phyloP scores from a whole-genome alignment of 2,113 vertebrate species.

The Triplophysa rosa region DNA sequence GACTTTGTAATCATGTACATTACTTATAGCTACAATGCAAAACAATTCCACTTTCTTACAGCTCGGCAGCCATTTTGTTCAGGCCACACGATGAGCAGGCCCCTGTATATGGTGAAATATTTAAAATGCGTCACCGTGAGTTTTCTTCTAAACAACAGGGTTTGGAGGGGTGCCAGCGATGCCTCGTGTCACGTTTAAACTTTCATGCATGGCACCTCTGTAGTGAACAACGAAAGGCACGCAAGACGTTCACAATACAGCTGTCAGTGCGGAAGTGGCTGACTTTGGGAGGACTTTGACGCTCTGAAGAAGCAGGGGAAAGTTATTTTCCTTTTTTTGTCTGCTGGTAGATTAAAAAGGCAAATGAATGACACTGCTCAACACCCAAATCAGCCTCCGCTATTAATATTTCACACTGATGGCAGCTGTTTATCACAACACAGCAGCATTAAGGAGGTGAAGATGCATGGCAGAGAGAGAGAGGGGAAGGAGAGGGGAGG shows the following conservation, averaged over 20 bases:
- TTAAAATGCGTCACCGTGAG: conserved; percentile 27
- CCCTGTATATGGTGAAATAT: conserved; percentile 28
- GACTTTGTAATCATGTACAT: conserved; percentile 18
- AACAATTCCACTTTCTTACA: not conserved
- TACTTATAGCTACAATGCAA: conserved; percentile 17
- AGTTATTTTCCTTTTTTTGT: conserved; percentile 72
- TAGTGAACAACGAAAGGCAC: conserved; percentile 62
- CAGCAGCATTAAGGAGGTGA: conserved; percentile 71
- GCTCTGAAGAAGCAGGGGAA: conserved; percentile 66
- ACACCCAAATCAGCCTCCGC: conserved; percentile 78
- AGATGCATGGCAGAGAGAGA: conserved; percentile 60
- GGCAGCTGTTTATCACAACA: conserved; percentile 81
- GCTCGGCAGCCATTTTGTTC: conserved; percentile 27
- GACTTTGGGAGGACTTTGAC: conserved; percentile 80
- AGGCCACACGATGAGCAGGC: not conserved
- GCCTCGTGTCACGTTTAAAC: conserved; percentile 64
- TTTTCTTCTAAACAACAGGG: conserved; percentile 45
- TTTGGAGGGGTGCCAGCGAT: conserved; percentile 36
- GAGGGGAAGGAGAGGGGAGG: conserved; percentile 43
- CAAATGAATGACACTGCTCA: conserved; percentile 79
- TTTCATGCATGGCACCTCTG: conserved; percentile 67
- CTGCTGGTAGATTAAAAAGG: conserved; percentile 79
- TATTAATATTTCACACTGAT: conserved; percentile 82
- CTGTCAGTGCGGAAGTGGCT: conserved; percentile 74
- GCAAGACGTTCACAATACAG: conserved; percentile 70